A percentile compares a stretch with the other conserved stretches of the same genome.
Evolutionary conservation across 2,797 vertebrate genomes (phyloP).

Genomic region (Zenarchopterus dispar): DNA sequence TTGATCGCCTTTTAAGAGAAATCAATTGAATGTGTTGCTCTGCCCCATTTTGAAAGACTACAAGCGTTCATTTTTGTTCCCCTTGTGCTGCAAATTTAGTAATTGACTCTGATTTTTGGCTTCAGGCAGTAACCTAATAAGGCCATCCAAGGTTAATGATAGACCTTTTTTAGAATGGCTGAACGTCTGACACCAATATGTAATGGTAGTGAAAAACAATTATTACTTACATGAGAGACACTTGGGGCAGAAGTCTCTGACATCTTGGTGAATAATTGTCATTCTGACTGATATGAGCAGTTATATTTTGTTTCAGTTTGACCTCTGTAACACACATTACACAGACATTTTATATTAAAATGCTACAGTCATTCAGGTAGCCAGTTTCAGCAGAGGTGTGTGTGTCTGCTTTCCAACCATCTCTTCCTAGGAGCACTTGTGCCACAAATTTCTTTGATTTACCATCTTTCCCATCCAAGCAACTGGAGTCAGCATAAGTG

Average conservation of each 20-base stretch:
- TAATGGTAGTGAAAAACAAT: constrained; percentile 68
- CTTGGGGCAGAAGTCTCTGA: constrained; percentile 65
- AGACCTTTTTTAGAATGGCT: constrained; percentile 84
- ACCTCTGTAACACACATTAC: constrained; percentile 6
- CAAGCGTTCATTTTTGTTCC: constrained; percentile 74
- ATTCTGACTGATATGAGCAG: constrained; percentile 32
- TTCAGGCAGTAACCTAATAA: constrained; percentile 84
- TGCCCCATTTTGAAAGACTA: constrained; percentile 72
- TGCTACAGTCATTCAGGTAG: constrained; percentile 23
- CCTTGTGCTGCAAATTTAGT: constrained; percentile 76
- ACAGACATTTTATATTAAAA: constrained; percentile 18
- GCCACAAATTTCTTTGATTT: constrained; percentile 83
- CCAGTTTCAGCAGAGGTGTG: constrained; percentile 33
- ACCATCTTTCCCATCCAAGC: constrained; percentile 60
- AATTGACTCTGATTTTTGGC: constrained; percentile 84
- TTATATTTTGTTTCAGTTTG: constrained; percentile 22
- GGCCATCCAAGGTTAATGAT: constrained; percentile 85
- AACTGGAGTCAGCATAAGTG: constrained; percentile 83
- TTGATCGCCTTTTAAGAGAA: constrained; percentile 65
- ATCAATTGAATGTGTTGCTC: constrained; percentile 67
- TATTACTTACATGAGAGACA: constrained; percentile 69
- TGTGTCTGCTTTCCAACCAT: constrained; percentile 46
- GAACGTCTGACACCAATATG: constrained; percentile 80
- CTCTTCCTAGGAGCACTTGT: constrained; percentile 70
- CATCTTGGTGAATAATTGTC: constrained; percentile 71